These are phyloP conservation scores for Patagioenas fasciata DNA, from an alignment of 2,113 vertebrate genomes.

Conservation along the genomic window DNA sequence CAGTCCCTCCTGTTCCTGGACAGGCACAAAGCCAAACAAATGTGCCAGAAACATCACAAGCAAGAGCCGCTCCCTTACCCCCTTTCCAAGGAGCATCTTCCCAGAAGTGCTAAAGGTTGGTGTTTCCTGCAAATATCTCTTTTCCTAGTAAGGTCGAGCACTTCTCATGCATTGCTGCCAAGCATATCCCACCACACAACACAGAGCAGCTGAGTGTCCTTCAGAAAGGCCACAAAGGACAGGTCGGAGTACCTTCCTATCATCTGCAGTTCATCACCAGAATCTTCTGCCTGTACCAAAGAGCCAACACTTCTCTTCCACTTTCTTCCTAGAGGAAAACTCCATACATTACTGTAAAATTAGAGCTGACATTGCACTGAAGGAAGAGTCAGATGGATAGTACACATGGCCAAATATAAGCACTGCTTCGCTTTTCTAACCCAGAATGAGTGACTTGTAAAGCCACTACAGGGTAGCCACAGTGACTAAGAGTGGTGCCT, in stretches of 20 bases:
- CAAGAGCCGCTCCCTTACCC: neutral
- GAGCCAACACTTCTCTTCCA: neutral
- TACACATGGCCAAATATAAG: neutral
- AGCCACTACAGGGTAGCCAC: neutral
- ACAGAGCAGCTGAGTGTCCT: neutral
- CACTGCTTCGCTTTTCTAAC: neutral
- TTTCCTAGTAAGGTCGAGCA: neutral
- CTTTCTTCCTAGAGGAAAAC: neutral
- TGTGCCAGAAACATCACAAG: neutral
- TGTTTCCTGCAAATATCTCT: neutral
- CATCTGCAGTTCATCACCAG: neutral
- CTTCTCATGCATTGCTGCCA: accelerated
- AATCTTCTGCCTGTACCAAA: neutral
- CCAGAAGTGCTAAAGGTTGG: neutral
- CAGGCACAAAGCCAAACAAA: neutral
- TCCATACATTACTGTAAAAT: neutral
- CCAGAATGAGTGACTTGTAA: neutral
- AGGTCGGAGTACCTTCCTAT: neutral
- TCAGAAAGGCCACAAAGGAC: neutral
- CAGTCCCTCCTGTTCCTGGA: neutral
- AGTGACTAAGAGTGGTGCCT: neutral
- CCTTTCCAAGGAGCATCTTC: neutral
- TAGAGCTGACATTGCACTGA: neutral
- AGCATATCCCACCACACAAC: neutral
- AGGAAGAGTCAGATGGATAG: neutral